These are phyloP conservation scores for Orthonyx spaldingii DNA, from an alignment of 2,113 vertebrate genomes.

Conservation along the genomic window DNA sequence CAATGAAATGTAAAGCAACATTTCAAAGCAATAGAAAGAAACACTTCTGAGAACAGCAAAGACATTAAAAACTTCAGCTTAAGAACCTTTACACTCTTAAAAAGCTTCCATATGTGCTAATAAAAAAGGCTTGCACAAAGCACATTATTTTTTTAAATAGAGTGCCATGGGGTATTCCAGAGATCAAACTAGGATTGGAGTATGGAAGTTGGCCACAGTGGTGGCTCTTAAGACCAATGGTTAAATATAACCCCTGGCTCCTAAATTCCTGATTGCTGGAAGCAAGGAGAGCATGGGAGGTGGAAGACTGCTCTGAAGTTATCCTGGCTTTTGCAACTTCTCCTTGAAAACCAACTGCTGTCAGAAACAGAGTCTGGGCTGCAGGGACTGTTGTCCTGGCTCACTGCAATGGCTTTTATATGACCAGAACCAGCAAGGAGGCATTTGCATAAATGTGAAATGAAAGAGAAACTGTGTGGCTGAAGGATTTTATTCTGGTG, in stretches of 20 bases:
- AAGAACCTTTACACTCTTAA: background rate
- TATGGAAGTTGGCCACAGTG: background rate
- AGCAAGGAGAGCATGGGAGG: background rate
- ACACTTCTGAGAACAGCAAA: background rate
- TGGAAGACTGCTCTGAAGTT: background rate
- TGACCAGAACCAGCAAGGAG: background rate
- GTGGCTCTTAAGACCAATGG: background rate
- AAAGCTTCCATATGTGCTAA: background rate
- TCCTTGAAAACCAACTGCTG: background rate
- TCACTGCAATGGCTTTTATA: background rate
- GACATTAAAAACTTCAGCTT: background rate
- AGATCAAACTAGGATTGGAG: background rate
- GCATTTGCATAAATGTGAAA: background rate
- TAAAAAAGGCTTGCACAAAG: background rate
- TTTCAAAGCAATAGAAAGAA: background rate
- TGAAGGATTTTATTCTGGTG: background rate
- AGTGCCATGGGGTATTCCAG: background rate
- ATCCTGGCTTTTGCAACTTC: background rate
- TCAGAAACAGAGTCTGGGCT: background rate
- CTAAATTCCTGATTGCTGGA: background rate
- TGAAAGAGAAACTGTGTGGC: background rate
- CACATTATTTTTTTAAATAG: background rate
- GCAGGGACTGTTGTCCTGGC: background rate
- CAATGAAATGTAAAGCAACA: background rate
- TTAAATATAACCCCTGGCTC: background rate